Percentiles rank a stretch among this genome's conserved stretches.
phyloP scores from a whole-genome alignment of 2,797 vertebrate species.

The Gallinago nigripennis region DNA sequence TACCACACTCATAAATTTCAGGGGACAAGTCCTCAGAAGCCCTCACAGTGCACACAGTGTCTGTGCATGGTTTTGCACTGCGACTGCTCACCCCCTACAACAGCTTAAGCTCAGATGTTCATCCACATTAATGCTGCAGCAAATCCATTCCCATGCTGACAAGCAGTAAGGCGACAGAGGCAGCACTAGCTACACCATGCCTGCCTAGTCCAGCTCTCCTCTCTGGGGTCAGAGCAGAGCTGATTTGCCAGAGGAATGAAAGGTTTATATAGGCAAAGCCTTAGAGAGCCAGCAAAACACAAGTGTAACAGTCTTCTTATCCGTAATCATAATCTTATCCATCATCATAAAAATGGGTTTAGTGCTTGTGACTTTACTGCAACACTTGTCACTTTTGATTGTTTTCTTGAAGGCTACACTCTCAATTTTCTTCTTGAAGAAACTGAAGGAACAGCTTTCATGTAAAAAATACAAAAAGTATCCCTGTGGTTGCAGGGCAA shows the following conservation, averaged over 20 bases:
- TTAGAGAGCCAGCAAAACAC: neutral
- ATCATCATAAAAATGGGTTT: neutral
- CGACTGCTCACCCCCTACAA: neutral
- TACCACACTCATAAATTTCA: slow-evolving; percentile 36
- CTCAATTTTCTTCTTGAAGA: slow-evolving; percentile 5
- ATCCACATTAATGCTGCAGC: neutral
- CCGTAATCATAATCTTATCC: neutral
- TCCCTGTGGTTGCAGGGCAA: slow-evolving; percentile 24
- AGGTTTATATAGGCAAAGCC: neutral
- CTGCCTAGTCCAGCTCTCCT: neutral
- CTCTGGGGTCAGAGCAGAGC: neutral
- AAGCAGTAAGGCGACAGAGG: neutral
- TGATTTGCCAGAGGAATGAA: neutral
- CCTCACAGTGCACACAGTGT: neutral
- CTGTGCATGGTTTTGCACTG: neutral
- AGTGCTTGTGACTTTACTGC: slow-evolving; percentile 10
- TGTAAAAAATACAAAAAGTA: slow-evolving; percentile 17
- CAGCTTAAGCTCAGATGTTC: slow-evolving; percentile 37
- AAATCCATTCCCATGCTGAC: neutral
- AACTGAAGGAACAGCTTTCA: slow-evolving; percentile 8
- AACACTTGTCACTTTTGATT: slow-evolving; percentile 12
- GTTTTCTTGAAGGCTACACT: slow-evolving; percentile 11
- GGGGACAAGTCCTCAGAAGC: slow-evolving; percentile 29
- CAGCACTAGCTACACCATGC: neutral
- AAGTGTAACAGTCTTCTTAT: neutral